These are phyloP conservation scores for Eulacestoma nigropectus DNA, from an alignment of 2,113 vertebrate genomes.

Conservation along the genomic window DNA sequence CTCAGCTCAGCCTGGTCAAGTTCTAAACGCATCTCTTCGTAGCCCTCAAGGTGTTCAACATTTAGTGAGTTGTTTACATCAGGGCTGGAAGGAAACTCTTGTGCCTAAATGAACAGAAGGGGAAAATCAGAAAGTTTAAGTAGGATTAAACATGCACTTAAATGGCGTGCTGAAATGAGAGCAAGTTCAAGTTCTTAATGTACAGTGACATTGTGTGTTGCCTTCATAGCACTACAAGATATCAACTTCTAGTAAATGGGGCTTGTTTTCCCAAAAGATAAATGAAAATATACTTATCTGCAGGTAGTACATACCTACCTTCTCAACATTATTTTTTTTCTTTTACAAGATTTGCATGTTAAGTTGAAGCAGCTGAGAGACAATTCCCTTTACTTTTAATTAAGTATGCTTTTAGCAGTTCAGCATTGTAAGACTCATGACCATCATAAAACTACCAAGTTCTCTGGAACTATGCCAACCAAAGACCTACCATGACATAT, in stretches of 20 bases:
- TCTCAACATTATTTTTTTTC: background rate
- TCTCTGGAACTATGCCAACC: background rate
- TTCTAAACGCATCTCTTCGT: conserved; percentile 85
- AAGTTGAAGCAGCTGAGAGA: background rate
- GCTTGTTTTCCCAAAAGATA: background rate
- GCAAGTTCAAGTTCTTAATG: background rate
- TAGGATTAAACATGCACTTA: background rate
- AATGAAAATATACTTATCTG: background rate
- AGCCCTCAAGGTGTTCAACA: conserved; percentile 74
- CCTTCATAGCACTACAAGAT: background rate
- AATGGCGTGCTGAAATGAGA: background rate
- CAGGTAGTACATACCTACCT: background rate
- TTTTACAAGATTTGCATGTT: background rate
- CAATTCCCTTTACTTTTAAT: background rate
- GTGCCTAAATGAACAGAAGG: conserved; percentile 64
- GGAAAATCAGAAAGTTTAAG: background rate
- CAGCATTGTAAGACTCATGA: background rate
- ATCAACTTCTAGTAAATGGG: background rate
- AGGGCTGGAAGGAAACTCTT: conserved; percentile 77
- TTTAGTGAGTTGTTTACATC: conserved; percentile 78
- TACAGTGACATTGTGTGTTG: background rate
- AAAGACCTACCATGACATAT: background rate
- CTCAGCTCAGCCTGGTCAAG: conserved; percentile 87
- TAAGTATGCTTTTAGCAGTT: background rate
- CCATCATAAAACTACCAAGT: background rate